Evolutionary conservation across 1,140 invertebrate species (phyloP), one percentile per base, ranked within the genome.

Genomic region (Temnothorax longispinosus): DNA sequence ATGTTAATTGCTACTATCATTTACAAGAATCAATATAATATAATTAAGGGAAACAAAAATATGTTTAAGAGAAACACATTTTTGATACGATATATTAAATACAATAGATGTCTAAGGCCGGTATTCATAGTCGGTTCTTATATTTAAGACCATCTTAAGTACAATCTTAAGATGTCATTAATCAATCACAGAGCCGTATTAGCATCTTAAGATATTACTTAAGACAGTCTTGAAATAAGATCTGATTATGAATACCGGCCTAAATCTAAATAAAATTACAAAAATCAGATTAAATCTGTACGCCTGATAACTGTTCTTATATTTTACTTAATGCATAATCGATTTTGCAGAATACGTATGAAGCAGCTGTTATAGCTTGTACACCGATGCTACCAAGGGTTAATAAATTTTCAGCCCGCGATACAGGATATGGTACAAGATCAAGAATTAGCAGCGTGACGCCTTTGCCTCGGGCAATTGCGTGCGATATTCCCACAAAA

Each of bases 401-500:
- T 6, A 32, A 50, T 21, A 58, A 11, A 52, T 67, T 60, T 54
- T n/a, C 21, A 27, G 13, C 10, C 0, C n/a, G 1, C 0, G 58
- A 58, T 50, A 52, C 56, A 62, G 27, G 41, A 74, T 84, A 82
- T 35, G 52, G 21, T 54, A 65, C 32, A 52, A 38, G 27, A 58
- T 84, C 85, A 18, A 87, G 11, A 38, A 65, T 71, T 38, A 72
- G 54, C 10, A 74, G 27, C 52, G 6, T 50, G 47, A 81, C 32
- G 4, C 3, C 38, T 1, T 44, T 13, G 15, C 10, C 8, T 50
- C 41, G 7, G 21, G 27, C 35, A 8, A 8, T 32, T 32, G 44
- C 56, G 1, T 62, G 69, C 32, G 41, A 74, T 6, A 74, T 82
- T 47, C 80, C 80, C 13, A 60, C 44, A 13, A 84, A 84, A 84